Evolutionary conservation across 2,113 vertebrate genomes (phyloP).

Genomic region (Formicarius rufipectus): DNA sequence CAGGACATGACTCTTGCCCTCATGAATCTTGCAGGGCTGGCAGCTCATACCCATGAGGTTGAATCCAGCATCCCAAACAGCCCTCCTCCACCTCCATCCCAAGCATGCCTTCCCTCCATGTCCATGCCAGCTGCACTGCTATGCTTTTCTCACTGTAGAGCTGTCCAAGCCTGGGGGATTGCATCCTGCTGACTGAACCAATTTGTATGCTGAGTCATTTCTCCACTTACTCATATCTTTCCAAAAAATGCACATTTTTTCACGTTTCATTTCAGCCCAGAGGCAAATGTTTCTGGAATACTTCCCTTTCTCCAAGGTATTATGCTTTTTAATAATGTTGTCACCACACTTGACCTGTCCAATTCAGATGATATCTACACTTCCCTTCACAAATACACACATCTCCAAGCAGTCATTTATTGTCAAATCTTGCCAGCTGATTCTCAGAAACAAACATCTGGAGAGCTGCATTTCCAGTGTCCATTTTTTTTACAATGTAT

Average conservation of each 20-base stretch:
- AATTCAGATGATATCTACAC: conserved; percentile 66
- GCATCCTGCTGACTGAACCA: not conserved
- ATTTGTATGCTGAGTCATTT: conserved; percentile 59
- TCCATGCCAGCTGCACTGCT: accelerated
- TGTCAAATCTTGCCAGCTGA: conserved; percentile 26
- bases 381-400: conserved; percentile 39
- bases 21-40: not conserved
- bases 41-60: not conserved
- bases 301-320: conserved; percentile 59
- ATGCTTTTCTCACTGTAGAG: accelerated
- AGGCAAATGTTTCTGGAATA: conserved; percentile 53
- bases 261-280: conserved; percentile 62
- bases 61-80: not conserved
- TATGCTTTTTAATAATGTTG: conserved; percentile 61
- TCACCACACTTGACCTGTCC: conserved; percentile 67
- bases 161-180: not conserved
- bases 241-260: conserved; percentile 34
- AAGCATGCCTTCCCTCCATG: accelerated
- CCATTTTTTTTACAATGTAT: not conserved
- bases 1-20: not conserved
- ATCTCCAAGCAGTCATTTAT: conserved; percentile 52
- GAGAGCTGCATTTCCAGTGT: not conserved
- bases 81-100: not conserved
- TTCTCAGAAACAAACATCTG: conserved; percentile 42
- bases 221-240: conserved; percentile 22